phyloP scores from a whole-genome alignment of 2,888 invertebrate species.

The Nemotelus nigrinus region DNA sequence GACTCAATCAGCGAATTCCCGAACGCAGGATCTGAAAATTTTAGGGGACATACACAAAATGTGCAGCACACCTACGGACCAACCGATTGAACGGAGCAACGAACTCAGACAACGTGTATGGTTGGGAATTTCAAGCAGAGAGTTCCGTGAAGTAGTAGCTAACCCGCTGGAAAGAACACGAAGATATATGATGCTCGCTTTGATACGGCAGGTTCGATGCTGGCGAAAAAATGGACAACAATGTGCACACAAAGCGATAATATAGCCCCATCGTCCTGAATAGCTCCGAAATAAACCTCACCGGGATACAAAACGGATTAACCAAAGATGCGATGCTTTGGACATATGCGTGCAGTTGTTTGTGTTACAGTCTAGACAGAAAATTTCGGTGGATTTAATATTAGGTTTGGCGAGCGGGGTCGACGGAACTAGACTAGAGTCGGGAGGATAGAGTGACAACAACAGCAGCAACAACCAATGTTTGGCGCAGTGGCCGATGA shows the following conservation, averaged over 20 bases:
- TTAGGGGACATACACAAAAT: slow-evolving; percentile 28
- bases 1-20: slow-evolving; percentile 43
- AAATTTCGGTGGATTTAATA: slow-evolving; percentile 42
- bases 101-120: not conserved
- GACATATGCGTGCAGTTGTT: slow-evolving; percentile 36
- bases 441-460: not conserved
- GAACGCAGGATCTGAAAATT: slow-evolving; percentile 27
- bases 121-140: not conserved
- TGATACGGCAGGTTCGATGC: slow-evolving; percentile 12
- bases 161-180: not conserved
- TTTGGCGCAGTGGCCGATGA: not conserved
- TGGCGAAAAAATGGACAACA: slow-evolving; percentile 41
- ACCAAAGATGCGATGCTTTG: slow-evolving; percentile 43
- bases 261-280: slow-evolving; percentile 21
- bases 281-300: slow-evolving; percentile 41
- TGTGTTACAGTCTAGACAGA: slow-evolving; percentile 45
- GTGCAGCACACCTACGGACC: slow-evolving; percentile 23
- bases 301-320: slow-evolving; percentile 39
- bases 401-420: slow-evolving; percentile 13
- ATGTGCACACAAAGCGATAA: slow-evolving; percentile 34
- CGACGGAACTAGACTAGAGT: not conserved
- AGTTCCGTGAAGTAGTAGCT: not conserved
- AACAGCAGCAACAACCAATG: not conserved
- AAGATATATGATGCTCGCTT: slow-evolving; percentile 5
- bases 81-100: not conserved